A percentile compares a stretch with the other conserved stretches of the same genome.
These are phyloP conservation scores for Lycia hirtaria DNA, from an alignment of 2,888 invertebrate genomes.

Conservation along the genomic window DNA sequence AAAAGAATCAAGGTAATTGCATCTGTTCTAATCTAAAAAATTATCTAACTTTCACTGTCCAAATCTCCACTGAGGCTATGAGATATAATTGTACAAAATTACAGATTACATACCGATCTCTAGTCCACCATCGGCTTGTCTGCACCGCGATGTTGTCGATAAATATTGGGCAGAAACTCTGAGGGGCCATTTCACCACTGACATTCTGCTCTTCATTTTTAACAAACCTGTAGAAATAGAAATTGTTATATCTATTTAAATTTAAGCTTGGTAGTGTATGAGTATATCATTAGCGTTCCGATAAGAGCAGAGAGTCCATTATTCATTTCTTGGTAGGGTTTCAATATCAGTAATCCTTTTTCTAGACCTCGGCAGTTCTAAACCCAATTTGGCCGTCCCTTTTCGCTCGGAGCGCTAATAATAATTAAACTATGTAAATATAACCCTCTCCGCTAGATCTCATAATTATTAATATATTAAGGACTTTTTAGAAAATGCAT, in stretches of 20 bases:
- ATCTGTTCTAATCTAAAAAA: not conserved
- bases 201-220: conserved; percentile 58
- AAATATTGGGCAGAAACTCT: conserved; percentile 47
- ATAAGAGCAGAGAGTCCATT: no score
- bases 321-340: no score
- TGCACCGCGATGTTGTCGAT: conserved; percentile 45
- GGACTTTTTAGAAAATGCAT: no score
- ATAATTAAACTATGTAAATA: no score
- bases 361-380: no score
- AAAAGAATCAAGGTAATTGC: not conserved
- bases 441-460: no score
- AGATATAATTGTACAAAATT: not conserved
- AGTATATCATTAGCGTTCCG: no score
- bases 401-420: no score
- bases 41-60: conserved; percentile 16
- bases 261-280: not conserved
- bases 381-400: no score
- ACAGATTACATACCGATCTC: conserved; percentile 55
- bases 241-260: not conserved
- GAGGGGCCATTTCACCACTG: conserved; percentile 60
- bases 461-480: no score
- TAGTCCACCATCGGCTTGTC: conserved; percentile 58
- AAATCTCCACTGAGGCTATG: not conserved
- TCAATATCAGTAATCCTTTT: no score
- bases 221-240: conserved; percentile 4